Percentiles rank a stretch among this genome's conserved stretches.
Conservation (phyloP, 2,797 vertebrate genomes). For the Nothura maculosa region DNA sequence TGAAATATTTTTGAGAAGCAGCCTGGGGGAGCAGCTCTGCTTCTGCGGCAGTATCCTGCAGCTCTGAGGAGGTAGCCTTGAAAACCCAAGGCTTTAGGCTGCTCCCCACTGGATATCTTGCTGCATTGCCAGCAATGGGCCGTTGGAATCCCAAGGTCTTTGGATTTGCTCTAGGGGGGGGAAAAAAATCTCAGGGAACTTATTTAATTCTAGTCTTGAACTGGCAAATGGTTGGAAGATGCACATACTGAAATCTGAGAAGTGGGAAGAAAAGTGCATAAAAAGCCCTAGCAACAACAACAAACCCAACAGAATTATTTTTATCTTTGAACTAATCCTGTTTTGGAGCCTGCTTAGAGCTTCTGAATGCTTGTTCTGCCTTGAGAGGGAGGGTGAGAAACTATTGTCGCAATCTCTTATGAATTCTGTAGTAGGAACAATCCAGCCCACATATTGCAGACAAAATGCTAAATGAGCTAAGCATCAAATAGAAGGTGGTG, state of each 20-base stretch:
- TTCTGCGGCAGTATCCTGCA: neutral
- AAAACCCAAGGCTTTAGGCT: neutral
- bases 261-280: neutral
- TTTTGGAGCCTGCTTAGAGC: neutral
- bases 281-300: neutral
- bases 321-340: neutral
- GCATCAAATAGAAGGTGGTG: neutral
- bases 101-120: neutral
- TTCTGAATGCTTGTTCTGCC: neutral
- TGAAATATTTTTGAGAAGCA: neutral
- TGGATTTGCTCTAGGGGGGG: neutral
- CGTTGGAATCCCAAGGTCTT: neutral
- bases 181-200: neutral
- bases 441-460: neutral
- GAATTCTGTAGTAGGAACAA: constrained; percentile 29
- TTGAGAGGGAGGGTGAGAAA: neutral
- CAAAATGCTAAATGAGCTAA: neutral
- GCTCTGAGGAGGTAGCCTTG: neutral
- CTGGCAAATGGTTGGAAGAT: neutral
- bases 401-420: neutral
- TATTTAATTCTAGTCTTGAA: neutral
- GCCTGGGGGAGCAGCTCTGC: neutral
- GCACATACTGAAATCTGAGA: neutral
- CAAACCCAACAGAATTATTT: neutral
- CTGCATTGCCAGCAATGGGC: rapidly evolving